Evolutionary conservation across 2,888 invertebrate species (phyloP).

Genomic region (Mythimna pallens): DNA sequence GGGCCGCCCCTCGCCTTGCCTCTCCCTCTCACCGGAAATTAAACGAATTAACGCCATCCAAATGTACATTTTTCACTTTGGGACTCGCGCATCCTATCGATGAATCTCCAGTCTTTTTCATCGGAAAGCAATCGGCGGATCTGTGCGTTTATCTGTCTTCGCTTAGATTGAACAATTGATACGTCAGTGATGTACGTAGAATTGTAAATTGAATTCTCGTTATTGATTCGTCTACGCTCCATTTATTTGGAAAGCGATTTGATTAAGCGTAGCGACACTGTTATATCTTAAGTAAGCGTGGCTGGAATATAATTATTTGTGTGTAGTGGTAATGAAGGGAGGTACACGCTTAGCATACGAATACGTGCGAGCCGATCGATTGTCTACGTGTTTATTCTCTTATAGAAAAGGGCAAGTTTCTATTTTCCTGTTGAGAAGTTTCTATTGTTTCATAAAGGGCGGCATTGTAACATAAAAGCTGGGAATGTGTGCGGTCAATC

Average conservation of each 20-base stretch:
- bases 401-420: conserved; percentile 55
- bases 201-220: conserved; percentile 89
- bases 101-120: conserved; percentile 89
- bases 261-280: conserved; percentile 81
- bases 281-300: conserved; percentile 80
- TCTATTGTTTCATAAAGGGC: conserved; percentile 67
- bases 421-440: conserved; percentile 64
- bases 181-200: conserved; percentile 88
- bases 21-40: conserved; percentile 89
- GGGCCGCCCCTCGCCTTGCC: conserved; percentile 72
- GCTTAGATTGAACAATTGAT: conserved; percentile 89
- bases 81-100: conserved; percentile 88
- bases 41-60: conserved; percentile 91
- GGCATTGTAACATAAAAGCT: conserved; percentile 65
- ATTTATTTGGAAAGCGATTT: conserved; percentile 87
- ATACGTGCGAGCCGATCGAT: conserved; percentile 58
- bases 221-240: conserved; percentile 87
- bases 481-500: conserved; percentile 77
- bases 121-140: conserved; percentile 85
- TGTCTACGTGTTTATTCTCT: conserved; percentile 64
- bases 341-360: conserved; percentile 68
- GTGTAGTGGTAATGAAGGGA: conserved; percentile 67
- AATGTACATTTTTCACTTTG: conserved; percentile 91
- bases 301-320: conserved; percentile 76
- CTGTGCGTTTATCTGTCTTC: conserved; percentile 89